Evolutionary conservation across 2,797 vertebrate species (phyloP).

Genomic region (Sebastolobus altivelis): DNA sequence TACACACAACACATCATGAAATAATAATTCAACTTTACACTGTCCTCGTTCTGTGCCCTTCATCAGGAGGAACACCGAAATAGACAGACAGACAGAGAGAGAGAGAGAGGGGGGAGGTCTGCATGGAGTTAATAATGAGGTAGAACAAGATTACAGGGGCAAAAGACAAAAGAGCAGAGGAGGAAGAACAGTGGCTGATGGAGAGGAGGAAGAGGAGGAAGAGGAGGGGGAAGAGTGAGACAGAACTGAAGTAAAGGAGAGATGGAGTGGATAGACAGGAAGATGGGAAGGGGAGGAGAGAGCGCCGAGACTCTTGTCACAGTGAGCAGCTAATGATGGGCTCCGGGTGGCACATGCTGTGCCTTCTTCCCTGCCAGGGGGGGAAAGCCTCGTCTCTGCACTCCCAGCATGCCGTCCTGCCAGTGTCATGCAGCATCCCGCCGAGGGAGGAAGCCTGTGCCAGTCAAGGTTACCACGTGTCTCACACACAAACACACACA

Average conservation of each 20-base stretch:
- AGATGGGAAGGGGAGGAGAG: neutral
- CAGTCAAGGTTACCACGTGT: slow-evolving; percentile 21
- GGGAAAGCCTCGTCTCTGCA: slow-evolving; percentile 6
- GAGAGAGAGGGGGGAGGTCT: neutral
- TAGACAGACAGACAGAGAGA: slow-evolving; percentile 4
- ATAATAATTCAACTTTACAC: slow-evolving; percentile 18
- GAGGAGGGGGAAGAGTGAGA: neutral
- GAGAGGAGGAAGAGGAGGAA: neutral
- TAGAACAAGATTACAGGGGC: slow-evolving; percentile 17
- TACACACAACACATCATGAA: slow-evolving; percentile 7
- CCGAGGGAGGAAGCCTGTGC: slow-evolving; percentile 18
- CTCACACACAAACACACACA: neutral
- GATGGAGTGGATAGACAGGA: slow-evolving; percentile 14
- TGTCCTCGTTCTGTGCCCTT: slow-evolving; percentile 7
- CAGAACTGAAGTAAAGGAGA: neutral
- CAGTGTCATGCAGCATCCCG: neutral
- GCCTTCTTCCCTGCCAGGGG: slow-evolving; percentile 3
- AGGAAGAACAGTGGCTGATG: slow-evolving; percentile 10
- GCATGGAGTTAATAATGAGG: slow-evolving; percentile 1
- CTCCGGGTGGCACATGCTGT: slow-evolving; percentile 20
- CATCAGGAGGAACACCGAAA: slow-evolving; percentile 9
- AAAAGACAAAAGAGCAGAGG: neutral
- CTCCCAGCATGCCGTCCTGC: slow-evolving; percentile 27
- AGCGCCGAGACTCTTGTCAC: neutral
- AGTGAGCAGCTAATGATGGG: slow-evolving; percentile 36